These are phyloP conservation scores for Sacculina carcini DNA, from an alignment of 2,888 invertebrate species.

Conservation along the genomic window DNA sequence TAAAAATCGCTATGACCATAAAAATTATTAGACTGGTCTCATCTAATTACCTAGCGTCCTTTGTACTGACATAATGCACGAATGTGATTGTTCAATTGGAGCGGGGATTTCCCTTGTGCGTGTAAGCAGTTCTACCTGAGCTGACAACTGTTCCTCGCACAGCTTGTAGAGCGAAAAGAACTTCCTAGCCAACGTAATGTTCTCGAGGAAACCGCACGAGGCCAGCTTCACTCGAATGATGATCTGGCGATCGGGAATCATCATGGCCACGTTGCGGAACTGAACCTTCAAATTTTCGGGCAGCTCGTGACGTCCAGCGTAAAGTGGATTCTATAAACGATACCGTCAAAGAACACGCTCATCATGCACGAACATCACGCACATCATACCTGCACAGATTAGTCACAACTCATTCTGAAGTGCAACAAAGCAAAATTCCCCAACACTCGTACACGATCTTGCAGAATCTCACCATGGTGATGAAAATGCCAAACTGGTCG, in stretches of 20 bases:
- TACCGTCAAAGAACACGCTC: neutral
- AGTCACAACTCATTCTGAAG: too few relatives aligned
- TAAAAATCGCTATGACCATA: too few relatives aligned
- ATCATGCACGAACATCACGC: too few relatives aligned
- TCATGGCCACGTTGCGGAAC: conserved; percentile 93
- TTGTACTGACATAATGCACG: too few relatives aligned
- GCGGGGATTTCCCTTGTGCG: too few relatives aligned
- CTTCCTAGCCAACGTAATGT: conserved; percentile 75
- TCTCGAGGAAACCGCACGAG: conserved; percentile 83
- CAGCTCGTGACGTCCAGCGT: conserved; percentile 80
- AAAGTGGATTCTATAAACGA: conserved; percentile 61
- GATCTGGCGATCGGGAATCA: conserved; percentile 92
- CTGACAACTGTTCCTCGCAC: conserved; percentile 88
- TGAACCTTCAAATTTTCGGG: conserved; percentile 94
- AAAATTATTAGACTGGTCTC: too few relatives aligned
- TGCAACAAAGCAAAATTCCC: too few relatives aligned
- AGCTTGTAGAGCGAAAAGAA: conserved; percentile 89
- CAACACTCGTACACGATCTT: too few relatives aligned
- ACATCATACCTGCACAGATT: too few relatives aligned
- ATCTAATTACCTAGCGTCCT: too few relatives aligned
- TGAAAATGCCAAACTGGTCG: conserved; percentile 84
- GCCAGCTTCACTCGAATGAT: conserved; percentile 88
- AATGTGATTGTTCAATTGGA: too few relatives aligned
- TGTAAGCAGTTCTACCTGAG: conserved; percentile 64
- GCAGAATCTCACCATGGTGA: conserved; percentile 58